These are phyloP conservation scores for Ptychochromis oligacanthus DNA, from an alignment of 2,113 vertebrate genomes.

Conservation along the genomic window DNA sequence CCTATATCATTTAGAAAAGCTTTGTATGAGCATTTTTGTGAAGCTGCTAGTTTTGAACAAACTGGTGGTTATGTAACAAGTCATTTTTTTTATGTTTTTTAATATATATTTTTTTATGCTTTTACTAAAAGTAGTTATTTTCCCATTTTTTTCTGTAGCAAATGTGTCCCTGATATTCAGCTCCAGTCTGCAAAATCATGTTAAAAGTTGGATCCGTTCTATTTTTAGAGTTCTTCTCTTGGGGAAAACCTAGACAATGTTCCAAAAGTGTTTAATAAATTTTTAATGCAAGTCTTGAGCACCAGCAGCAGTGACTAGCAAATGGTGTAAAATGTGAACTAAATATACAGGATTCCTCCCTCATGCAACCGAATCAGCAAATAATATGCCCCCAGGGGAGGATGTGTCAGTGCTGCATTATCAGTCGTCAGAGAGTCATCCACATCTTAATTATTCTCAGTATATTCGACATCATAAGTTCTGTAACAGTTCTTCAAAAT, in stretches of 20 bases:
- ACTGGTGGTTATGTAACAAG: not conserved
- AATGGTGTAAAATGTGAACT: not conserved
- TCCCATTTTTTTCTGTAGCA: too few relatives aligned
- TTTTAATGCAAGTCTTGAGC: not conserved
- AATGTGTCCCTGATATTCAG: not conserved
- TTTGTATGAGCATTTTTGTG: not conserved
- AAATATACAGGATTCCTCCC: not conserved
- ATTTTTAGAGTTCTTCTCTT: not conserved
- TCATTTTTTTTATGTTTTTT: too few relatives aligned
- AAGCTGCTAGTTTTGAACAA: not conserved
- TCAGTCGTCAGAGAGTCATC: not conserved
- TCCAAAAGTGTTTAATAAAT: not conserved
- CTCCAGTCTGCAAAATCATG: not conserved
- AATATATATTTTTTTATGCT: not conserved
- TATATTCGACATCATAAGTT: too few relatives aligned
- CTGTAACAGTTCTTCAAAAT: not conserved
- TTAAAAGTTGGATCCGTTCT: too few relatives aligned
- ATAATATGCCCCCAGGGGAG: not conserved
- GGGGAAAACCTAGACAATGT: not conserved
- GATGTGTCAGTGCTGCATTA: not conserved
- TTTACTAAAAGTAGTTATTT: too few relatives aligned
- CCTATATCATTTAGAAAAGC: not conserved
- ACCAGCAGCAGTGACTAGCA: not conserved
- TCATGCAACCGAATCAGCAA: not conserved
- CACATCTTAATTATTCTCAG: too few relatives aligned